Evolutionary conservation across 1,140 invertebrate species (phyloP).

Genomic region (Neodiprion pinetum): DNA sequence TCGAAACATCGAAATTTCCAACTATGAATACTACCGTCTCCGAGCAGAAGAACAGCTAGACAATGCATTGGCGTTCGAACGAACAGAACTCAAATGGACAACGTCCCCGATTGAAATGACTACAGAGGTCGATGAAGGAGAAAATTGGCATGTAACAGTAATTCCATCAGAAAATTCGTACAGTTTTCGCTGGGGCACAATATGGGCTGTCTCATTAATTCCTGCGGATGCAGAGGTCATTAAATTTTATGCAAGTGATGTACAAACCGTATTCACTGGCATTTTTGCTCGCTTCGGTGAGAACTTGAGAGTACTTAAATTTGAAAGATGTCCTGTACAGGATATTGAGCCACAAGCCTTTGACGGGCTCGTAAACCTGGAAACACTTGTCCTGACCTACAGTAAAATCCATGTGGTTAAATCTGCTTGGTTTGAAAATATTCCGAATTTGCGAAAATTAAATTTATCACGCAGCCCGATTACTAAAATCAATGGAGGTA

Average conservation of each 20-base stretch:
- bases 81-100: no score
- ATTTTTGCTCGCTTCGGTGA: constrained; percentile 36
- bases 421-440: constrained; percentile 28
- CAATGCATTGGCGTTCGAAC: no score
- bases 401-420: constrained; percentile 36
- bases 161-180: neutral
- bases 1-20: neutral
- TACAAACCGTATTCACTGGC: constrained; percentile 28
- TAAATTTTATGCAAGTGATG: constrained; percentile 30
- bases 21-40: neutral
- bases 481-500: constrained; percentile 35
- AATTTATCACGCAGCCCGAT: constrained; percentile 43
- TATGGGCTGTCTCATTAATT: neutral
- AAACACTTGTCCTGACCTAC: constrained; percentile 32
- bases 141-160: no score
- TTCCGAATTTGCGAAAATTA: constrained; percentile 30
- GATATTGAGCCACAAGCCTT: constrained; percentile 39
- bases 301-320: constrained; percentile 37
- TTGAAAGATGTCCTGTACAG: constrained; percentile 39
- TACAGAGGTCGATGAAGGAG: no score
- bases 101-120: no score
- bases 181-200: neutral
- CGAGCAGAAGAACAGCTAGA: no score
- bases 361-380: constrained; percentile 29
- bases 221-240: constrained; percentile 21